Evolutionary conservation across 2,888 invertebrate genomes (phyloP), one percentile per base, ranked within the genome.

Genomic region (Drosophila neotestacea): DNA sequence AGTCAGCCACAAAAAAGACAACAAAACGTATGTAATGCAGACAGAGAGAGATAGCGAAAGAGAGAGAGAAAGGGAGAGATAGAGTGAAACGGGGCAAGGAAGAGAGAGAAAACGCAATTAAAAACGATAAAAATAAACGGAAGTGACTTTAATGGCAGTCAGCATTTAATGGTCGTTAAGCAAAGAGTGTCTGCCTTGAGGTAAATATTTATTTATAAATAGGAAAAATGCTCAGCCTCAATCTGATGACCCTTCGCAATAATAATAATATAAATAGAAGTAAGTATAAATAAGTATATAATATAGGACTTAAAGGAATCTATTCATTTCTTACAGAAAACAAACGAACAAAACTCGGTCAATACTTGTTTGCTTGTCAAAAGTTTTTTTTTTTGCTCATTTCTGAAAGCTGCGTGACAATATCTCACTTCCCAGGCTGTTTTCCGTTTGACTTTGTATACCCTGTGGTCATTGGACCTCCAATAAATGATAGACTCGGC

Each of bases 61-160:
- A 32, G 13, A 39, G 16, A 36, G 22, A n/a, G 16, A 4, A 7
- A 16, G 9, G 7, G 13, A 32, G 10, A 10, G 10, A 34, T 9
- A 32, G n/a, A 11, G n/a, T 27, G 16, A 34, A 11, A 11, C 16
- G 11, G 41, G 41, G 28, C 22, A 9, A 55, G 11, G 41, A 44
- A 38, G 44, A 70, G 54, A 71, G 77, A 79, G 74, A 72, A 72
- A 76, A 64, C 58, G 77, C 80, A 88, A 90, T 88, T 90, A 90
- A 88, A 90, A 90, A 70, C 74, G 90, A 88, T 88, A 90, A 90
- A 88, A 89, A 73, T 74, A 81, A 81, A 71, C 79, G 81, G 70
- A 78, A 79, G 75, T 69, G 77, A 79, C 75, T 85, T 83, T 89
- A 88, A 88, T 85, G 84, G 77, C 62, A 48, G 58, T 41, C 79